Conservation (phyloP, 2,113 vertebrate genomes). For the Coreoperca whiteheadi region DNA sequence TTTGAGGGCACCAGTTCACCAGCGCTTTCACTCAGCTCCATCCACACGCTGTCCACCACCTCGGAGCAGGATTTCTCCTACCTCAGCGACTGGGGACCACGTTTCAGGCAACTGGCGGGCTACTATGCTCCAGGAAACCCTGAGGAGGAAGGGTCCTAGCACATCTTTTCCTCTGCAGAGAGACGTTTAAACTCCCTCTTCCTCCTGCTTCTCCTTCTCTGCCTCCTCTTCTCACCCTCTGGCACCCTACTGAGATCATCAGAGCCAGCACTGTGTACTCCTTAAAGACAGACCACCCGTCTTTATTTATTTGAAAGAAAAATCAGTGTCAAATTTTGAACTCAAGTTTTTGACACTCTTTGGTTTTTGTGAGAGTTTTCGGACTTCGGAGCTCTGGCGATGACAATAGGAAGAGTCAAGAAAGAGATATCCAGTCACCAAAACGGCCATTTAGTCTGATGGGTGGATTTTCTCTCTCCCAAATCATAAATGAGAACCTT, state of each 20-base stretch:
- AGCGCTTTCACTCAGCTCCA: conserved; percentile 94
- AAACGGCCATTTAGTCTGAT: conserved; percentile 27
- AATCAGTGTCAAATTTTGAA: conserved; percentile 53
- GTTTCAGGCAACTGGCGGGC: conserved; percentile 94
- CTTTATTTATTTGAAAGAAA: conserved; percentile 56
- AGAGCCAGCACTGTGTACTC: conserved; percentile 67
- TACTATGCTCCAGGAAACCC: conserved; percentile 90
- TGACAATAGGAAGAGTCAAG: conserved; percentile 11
- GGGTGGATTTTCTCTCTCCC: conserved; percentile 13
- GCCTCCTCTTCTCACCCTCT: conserved; percentile 53
- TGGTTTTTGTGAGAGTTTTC: conserved; percentile 39
- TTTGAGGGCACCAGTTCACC: conserved; percentile 95
- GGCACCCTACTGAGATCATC: conserved; percentile 48
- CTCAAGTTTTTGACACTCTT: conserved; percentile 29
- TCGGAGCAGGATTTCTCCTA: conserved; percentile 98
- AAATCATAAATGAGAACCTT: conserved; percentile 19
- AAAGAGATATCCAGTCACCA: conserved; percentile 9
- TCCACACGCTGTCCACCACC: conserved; percentile 92
- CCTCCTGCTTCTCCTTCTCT: conserved; percentile 30
- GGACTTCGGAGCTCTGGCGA: conserved; percentile 12
- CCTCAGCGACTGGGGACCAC: conserved; percentile 94
- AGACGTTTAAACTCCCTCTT: conserved; percentile 52
- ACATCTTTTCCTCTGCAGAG: conserved; percentile 51
- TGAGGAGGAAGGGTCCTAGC: conserved; percentile 91
- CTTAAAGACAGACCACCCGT: conserved; percentile 57